These are phyloP conservation scores for Aptenodytes patagonicus DNA, from an alignment of 2,113 vertebrate species.

Conservation along the genomic window DNA sequence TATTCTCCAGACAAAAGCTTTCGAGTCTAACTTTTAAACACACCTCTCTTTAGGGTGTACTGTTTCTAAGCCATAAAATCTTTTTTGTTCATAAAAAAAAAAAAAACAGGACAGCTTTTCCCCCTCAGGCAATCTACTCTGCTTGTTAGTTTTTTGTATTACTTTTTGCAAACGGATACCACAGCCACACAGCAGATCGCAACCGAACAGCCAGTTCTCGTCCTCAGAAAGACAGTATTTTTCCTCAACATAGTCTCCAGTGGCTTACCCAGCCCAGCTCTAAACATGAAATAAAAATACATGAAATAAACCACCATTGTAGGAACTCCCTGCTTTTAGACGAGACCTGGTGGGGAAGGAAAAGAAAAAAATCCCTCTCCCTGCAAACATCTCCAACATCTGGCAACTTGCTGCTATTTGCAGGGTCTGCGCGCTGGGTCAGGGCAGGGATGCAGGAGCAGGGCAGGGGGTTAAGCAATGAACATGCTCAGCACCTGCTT, in stretches of 20 bases:
- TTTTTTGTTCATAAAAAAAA: not conserved
- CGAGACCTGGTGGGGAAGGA: not conserved
- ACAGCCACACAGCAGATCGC: not conserved
- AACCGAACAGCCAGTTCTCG: not conserved
- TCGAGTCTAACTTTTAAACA: not conserved
- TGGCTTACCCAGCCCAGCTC: not conserved
- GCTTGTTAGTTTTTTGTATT: not conserved
- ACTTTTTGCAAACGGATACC: not conserved
- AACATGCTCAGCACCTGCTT: constrained; percentile 53
- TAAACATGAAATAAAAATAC: not conserved
- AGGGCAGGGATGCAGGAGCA: constrained; percentile 16
- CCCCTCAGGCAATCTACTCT: not conserved
- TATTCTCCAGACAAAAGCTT: constrained; percentile 50
- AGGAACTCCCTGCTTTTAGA: not conserved
- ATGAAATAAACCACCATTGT: not conserved
- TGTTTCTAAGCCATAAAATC: constrained; percentile 25
- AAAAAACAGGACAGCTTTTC: not conserved
- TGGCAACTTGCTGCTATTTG: constrained; percentile 11
- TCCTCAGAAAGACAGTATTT: not conserved
- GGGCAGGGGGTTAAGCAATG: constrained; percentile 55
- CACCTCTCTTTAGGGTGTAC: constrained; percentile 20
- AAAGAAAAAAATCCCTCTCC: not conserved
- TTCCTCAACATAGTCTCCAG: not conserved
- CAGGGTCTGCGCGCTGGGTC: not conserved
- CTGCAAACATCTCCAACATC: constrained; percentile 43